Evolutionary conservation across 2,888 invertebrate species (phyloP).

Genomic region (Alitta virens): DNA sequence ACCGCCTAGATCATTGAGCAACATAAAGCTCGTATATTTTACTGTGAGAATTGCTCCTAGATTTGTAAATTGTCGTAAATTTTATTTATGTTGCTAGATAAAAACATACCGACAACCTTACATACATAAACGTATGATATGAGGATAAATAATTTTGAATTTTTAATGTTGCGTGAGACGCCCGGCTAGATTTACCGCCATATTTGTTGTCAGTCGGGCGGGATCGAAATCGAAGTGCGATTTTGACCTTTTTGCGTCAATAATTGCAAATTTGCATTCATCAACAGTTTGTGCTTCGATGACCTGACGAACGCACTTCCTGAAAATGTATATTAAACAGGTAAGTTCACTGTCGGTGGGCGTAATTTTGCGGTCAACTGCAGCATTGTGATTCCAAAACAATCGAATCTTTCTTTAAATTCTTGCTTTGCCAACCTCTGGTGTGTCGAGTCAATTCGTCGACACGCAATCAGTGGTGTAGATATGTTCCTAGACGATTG

Average conservation of each 20-base stretch:
- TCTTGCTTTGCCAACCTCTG: too few relatives aligned
- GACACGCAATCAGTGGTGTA: too few relatives aligned
- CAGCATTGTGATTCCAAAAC: background rate
- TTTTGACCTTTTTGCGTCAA: background rate
- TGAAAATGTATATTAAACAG: conserved; percentile 15
- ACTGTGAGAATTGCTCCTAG: too few relatives aligned
- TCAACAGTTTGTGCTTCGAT: background rate
- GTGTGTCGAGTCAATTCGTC: too few relatives aligned
- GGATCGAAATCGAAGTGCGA: background rate
- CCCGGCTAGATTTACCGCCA: conserved; percentile 14
- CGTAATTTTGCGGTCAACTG: background rate
- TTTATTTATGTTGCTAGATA: too few relatives aligned
- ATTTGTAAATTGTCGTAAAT: too few relatives aligned
- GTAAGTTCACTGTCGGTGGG: background rate
- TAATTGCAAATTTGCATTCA: background rate
- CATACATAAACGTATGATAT: too few relatives aligned
- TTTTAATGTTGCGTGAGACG: background rate
- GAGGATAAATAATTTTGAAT: too few relatives aligned
- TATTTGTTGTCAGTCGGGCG: conserved; percentile 6
- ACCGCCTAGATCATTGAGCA: background rate
- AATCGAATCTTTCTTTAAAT: too few relatives aligned
- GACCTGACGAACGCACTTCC: background rate
- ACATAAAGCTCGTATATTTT: background rate
- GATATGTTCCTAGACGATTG: too few relatives aligned
- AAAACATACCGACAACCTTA: too few relatives aligned